Evolutionary conservation across 2,888 invertebrate genomes (phyloP).

Genomic region (Eurytoma californica): DNA sequence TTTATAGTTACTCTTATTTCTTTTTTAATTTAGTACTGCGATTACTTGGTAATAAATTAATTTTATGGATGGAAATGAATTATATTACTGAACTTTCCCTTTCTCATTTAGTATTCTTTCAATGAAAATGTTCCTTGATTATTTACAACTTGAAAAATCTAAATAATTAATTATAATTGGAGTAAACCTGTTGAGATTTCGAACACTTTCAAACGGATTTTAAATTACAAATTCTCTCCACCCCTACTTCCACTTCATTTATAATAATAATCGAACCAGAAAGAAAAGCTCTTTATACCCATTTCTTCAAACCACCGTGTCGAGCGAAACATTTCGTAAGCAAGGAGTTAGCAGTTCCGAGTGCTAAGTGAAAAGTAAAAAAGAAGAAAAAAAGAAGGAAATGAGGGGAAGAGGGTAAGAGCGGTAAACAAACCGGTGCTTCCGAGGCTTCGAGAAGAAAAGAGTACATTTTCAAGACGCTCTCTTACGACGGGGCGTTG

Average conservation of each 20-base stretch:
- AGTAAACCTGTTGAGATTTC: too few relatives aligned
- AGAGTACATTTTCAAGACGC: conserved; percentile 10
- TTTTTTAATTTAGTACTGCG: too few relatives aligned
- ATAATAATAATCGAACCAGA: background rate
- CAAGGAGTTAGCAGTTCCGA: background rate
- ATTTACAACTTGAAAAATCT: too few relatives aligned
- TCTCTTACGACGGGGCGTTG: background rate
- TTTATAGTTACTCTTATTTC: too few relatives aligned
- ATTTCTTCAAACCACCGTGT: background rate
- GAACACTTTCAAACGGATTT: too few relatives aligned
- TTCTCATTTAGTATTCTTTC: too few relatives aligned
- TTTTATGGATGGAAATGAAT: too few relatives aligned
- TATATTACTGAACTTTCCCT: too few relatives aligned
- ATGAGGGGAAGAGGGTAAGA: background rate
- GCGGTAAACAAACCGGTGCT: conserved; percentile 21
- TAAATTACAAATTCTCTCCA: too few relatives aligned
- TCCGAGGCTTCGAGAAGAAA: conserved; percentile 6
- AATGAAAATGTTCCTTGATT: too few relatives aligned
- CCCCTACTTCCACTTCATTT: background rate
- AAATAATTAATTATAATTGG: too few relatives aligned
- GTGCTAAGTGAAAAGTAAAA: conserved; percentile 6
- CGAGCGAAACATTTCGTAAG: background rate
- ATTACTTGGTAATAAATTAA: too few relatives aligned
- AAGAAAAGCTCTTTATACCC: background rate
- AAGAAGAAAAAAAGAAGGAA: background rate